Conservation (phyloP, 2,113 vertebrate genomes). For the Lampris incognitus region DNA sequence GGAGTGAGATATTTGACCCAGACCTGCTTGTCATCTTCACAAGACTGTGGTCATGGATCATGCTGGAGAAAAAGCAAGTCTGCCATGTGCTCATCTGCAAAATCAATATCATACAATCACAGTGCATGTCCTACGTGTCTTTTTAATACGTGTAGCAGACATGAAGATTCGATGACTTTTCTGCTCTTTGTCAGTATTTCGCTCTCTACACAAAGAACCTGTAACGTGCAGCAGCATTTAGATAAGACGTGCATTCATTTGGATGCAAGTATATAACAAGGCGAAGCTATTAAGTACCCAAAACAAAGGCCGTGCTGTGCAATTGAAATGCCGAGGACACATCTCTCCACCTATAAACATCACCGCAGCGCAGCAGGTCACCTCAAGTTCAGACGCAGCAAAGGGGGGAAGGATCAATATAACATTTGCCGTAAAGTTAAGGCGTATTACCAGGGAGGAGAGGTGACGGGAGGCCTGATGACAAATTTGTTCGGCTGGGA, state of each 20-base stretch:
- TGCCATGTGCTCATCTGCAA: conserved; percentile 65
- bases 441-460: conserved; percentile 87
- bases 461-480: conserved; percentile 91
- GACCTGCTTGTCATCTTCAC: conserved; percentile 82
- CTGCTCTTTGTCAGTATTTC: background rate
- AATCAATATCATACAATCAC: conserved; percentile 84
- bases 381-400: conserved; percentile 92
- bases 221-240: background rate
- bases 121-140: conserved; percentile 19
- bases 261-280: conserved; percentile 8
- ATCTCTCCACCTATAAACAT: conserved; percentile 88
- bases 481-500: conserved; percentile 90
- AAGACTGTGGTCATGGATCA: conserved; percentile 82
- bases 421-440: conserved; percentile 94
- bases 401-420: conserved; percentile 89
- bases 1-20: conserved; percentile 83
- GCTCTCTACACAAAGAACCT: background rate
- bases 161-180: background rate
- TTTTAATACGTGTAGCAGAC: background rate
- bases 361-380: conserved; percentile 85
- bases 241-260: background rate
- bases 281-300: conserved; percentile 73
- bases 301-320: conserved; percentile 81
- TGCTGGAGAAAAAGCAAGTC: conserved; percentile 82
- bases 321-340: conserved; percentile 87